A percentile compares a stretch with the other conserved stretches of the same genome.
Evolutionary conservation across 2,888 invertebrate species (phyloP).

Genomic region (Pandemis heparana): DNA sequence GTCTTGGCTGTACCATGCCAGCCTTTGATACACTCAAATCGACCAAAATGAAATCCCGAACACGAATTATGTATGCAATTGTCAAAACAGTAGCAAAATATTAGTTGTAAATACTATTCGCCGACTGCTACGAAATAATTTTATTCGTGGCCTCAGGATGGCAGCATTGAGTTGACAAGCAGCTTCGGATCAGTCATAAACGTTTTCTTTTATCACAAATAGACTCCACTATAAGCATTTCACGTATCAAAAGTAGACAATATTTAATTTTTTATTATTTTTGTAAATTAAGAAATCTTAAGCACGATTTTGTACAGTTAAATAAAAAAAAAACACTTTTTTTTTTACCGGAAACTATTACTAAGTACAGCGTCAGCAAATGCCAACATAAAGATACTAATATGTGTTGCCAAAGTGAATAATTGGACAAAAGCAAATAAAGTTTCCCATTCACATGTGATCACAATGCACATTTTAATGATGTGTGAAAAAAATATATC

Average conservation of each 20-base stretch:
- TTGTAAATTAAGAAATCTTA: not conserved
- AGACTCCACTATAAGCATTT: not conserved
- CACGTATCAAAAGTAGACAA: not conserved
- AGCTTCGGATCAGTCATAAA: slow-evolving; percentile 22
- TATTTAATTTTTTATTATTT: not conserved
- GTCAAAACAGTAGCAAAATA: slow-evolving; percentile 83
- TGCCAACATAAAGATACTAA: slow-evolving; percentile 63
- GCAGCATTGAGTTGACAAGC: slow-evolving; percentile 62
- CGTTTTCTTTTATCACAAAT: not conserved
- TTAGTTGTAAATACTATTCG: slow-evolving; percentile 80
- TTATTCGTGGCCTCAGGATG: slow-evolving; percentile 62
- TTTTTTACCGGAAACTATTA: slow-evolving; percentile 59
- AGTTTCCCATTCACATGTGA: slow-evolving; percentile 3
- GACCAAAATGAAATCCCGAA: slow-evolving; percentile 50
- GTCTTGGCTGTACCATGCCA: slow-evolving; percentile 51
- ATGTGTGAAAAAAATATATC: no score
- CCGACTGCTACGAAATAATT: slow-evolving; percentile 83
- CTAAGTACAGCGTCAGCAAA: slow-evolving; percentile 78
- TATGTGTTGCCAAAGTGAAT: slow-evolving; percentile 35
- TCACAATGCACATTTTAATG: no score
- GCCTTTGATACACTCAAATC: slow-evolving; percentile 51
- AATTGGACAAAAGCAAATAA: slow-evolving; percentile 13
- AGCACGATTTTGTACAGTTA: not conserved
- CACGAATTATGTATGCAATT: slow-evolving; percentile 60
- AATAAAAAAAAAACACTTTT: not conserved